Evolutionary conservation across 2,888 invertebrate genomes (phyloP).

Genomic region (Cheilosia variabilis): DNA sequence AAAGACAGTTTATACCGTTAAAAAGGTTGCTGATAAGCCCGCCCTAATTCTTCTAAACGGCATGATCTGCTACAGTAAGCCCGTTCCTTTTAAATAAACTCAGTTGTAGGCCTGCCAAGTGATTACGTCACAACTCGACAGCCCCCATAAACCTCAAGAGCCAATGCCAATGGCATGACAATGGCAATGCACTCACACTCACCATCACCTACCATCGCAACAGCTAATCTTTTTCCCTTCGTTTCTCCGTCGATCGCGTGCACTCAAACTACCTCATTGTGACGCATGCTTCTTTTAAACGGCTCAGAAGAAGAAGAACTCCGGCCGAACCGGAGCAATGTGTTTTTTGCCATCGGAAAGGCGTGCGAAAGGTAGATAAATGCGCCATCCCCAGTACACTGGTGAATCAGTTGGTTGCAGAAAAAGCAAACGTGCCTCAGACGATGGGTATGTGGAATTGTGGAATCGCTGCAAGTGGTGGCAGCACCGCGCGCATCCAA

Average conservation of each 20-base stretch:
- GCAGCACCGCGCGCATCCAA: conserved; percentile 35
- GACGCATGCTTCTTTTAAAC: conserved; percentile 56
- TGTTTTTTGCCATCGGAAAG: conserved; percentile 4
- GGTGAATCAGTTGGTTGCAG: conserved; percentile 37
- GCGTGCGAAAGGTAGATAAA: background rate
- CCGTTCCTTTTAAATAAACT: background rate
- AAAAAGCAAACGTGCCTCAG: conserved; percentile 21
- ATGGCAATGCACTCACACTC: conserved; percentile 42
- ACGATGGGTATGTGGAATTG: conserved; percentile 40
- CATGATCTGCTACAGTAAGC: too few relatives aligned
- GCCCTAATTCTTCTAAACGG: too few relatives aligned
- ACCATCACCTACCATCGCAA: conserved; percentile 18
- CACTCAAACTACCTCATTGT: conserved; percentile 34
- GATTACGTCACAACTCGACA: background rate
- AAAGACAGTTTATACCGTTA: too few relatives aligned
- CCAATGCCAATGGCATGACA: conserved; percentile 55
- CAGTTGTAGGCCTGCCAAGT: background rate
- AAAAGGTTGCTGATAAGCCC: too few relatives aligned
- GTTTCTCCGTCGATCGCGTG: conserved; percentile 20
- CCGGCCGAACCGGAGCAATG: conserved; percentile 32
- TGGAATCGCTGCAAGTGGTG: conserved; percentile 27
- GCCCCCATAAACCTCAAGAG: conserved; percentile 17
- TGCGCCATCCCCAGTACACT: conserved; percentile 30
- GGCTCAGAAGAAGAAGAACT: conserved; percentile 46
- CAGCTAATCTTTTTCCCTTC: conserved; percentile 33